Conservation (phyloP, 2,888 invertebrate genomes). For the Cryptocephalus moraei region DNA sequence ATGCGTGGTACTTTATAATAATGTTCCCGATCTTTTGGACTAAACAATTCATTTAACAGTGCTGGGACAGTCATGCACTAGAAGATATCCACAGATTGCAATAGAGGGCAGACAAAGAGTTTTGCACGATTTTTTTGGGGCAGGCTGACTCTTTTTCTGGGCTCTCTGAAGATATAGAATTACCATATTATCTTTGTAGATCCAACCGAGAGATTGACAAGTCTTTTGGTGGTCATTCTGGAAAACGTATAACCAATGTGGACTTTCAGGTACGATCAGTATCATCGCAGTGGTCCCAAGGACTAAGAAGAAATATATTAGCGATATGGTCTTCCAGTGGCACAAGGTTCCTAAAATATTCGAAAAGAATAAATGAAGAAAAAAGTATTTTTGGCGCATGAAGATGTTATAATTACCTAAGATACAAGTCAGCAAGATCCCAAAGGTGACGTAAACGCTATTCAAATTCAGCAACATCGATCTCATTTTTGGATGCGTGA, state of each 20-base stretch:
- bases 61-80: too few relatives aligned
- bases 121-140: too few relatives aligned
- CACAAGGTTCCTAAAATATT: conserved; percentile 34
- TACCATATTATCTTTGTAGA: conserved; percentile 37
- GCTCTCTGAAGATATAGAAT: conserved; percentile 6
- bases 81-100: neutral
- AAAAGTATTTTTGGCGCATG: too few relatives aligned
- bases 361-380: neutral
- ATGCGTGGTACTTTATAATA: too few relatives aligned
- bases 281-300: conserved; percentile 31
- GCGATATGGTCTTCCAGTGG: conserved; percentile 42
- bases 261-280: conserved; percentile 45
- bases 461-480: conserved; percentile 47
- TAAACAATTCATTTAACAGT: too few relatives aligned
- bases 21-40: too few relatives aligned
- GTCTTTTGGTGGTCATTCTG: conserved; percentile 29
- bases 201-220: conserved; percentile 36
- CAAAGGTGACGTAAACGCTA: conserved; percentile 48
- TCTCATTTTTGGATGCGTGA: conserved; percentile 43
- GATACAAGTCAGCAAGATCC: conserved; percentile 45
- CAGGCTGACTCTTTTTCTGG: too few relatives aligned
- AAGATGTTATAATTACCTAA: conserved; percentile 27
- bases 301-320: conserved; percentile 36
- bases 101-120: too few relatives aligned
- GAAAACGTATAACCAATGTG: conserved; percentile 46